Evolutionary conservation across 1,140 invertebrate species (phyloP), one percentile per base, ranked within the genome.

Genomic region (Bombus picipes): DNA sequence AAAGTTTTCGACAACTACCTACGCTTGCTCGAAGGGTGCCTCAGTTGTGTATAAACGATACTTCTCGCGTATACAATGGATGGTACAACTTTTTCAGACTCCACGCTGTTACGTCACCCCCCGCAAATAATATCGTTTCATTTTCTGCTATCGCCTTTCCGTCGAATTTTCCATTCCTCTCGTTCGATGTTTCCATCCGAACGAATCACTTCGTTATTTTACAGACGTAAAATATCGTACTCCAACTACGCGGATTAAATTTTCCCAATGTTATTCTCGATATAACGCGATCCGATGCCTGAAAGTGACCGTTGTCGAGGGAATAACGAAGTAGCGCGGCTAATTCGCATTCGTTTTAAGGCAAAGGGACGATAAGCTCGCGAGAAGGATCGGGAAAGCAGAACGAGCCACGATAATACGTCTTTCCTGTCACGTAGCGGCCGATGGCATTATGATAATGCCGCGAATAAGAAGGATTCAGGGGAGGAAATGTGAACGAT

Each of bases 361-460:
- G 85, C 41, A 62, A 62, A 81, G 82, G 89, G 86, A 65, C 84
- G 87, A 91, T 91, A 91, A 92, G 90, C 88, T 86, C 41, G 62
- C 53, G 43, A 59, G 62, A 82, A 86, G 88, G 89, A 93, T 92
- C 92, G 90, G 89, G 91, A 92, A 91, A 92, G 88, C 83, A 79
- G 82, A 75, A 70, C 76, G 81, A 75, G 70, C 83, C 82, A 34
- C 85, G 91, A 92, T 94, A 93, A 94, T 94, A 94, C 92, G 92
- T 93, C 93, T 94, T 94, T 94, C 93, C 91, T 91, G 92, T 94
- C 93, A 94, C 93, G 93, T 94, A 94, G 89, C 89, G 87, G 88
- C 89, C 91, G 91, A 94, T 92, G 92, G 91, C 92, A 94, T 94
- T 94, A 94, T 94, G 93, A 94, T 94, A 94, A 94, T 94, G 93